Evolutionary conservation across 2,113 vertebrate species (phyloP), one percentile per base, ranked within the genome.

Genomic region (Pachyramphus minor): DNA sequence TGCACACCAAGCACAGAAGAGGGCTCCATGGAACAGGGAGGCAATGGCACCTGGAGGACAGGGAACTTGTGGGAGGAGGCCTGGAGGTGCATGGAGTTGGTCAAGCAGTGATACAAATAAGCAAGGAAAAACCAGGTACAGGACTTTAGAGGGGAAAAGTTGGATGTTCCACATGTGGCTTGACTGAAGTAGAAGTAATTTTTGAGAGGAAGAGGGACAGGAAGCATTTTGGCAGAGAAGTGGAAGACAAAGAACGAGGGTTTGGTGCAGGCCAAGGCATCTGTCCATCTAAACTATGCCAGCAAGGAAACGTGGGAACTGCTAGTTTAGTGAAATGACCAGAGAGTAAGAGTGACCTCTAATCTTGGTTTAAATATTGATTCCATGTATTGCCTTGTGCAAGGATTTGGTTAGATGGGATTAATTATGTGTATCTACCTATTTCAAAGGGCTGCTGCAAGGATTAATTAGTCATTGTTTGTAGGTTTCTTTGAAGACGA

Each of bases 401-500:
- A 85, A 85, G 12, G 55, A 91, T 90, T 39, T 8, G 1, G 62
- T 91, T 95, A 86, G 49, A 77, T 58, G 33, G 63, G 74, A 84
- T 85, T 90, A 91, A 88, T 85, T 76, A 91, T 20, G 6, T 80
- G 80, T 77, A n/a, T 64, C 66, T 89, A 89, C 58, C 58, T 94
- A 83, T 96, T 95, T 95, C 58, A 93, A 93, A 94, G 78, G 24
- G 41, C 42, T 53, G 55, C 45, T 74, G 20, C 73, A 60, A 83
- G 45, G 63, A 96, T 89, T 89, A 85, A 88, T 94, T 83, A 89
- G 53, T 62, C 82, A 91, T 90, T 90, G 80, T 95, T 86, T 68
- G 78, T 33, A 73, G 62, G 73, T 87, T 73, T 89, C 84, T 94
- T 93, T 87, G 89, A 93, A 90, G 84, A 93, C 0, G 3, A 84